phyloP scores from a whole-genome alignment of 2,113 vertebrate species.

The Vulpes ferrilata region DNA sequence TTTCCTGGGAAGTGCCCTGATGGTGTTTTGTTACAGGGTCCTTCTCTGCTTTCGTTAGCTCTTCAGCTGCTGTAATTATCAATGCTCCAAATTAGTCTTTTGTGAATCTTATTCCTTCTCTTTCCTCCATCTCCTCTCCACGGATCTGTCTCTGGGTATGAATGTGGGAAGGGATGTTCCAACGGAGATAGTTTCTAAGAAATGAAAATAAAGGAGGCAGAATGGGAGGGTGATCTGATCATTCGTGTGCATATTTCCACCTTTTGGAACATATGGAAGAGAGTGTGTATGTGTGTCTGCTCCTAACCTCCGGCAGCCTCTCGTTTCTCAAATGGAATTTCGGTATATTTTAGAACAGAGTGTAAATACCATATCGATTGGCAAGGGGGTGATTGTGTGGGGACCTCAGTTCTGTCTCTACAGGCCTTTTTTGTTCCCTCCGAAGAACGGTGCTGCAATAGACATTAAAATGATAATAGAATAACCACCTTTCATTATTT shows the following conservation, averaged over 20 bases:
- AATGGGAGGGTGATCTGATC: neutral
- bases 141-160: conserved; percentile 51
- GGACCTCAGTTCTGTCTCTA: neutral
- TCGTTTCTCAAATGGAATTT: conserved; percentile 34
- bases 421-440: conserved; percentile 2
- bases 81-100: conserved; percentile 82
- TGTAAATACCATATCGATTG: neutral
- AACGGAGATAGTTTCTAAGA: conserved; percentile 52
- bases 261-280: neutral
- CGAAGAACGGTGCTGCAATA: neutral
- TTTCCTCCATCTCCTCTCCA: conserved; percentile 63
- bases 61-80: conserved; percentile 77
- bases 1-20: conserved; percentile 63
- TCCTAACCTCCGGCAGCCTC: neutral
- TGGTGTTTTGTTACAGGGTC: conserved; percentile 68
- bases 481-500: neutral
- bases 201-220: conserved; percentile 58
- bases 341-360: conserved; percentile 34
- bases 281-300: neutral
- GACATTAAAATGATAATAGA: neutral
- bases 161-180: conserved; percentile 39
- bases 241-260: neutral
- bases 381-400: neutral
- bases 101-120: conserved; percentile 79
- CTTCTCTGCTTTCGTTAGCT: conserved; percentile 69